Conservation (phyloP, 2,113 vertebrate genomes). For the Chaetorhynchus papuensis region DNA sequence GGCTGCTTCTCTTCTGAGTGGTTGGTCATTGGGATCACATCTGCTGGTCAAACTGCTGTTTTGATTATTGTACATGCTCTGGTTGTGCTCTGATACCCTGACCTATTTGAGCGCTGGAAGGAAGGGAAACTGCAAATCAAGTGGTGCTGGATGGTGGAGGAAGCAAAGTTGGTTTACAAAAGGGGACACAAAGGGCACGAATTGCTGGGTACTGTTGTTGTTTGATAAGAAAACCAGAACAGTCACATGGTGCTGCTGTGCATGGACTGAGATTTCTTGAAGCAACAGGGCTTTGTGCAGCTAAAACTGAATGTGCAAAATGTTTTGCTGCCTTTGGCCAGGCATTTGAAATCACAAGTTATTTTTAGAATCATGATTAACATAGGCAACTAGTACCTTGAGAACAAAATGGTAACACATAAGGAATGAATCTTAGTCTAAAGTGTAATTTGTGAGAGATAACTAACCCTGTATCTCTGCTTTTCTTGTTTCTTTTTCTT, state of each 20-base stretch:
- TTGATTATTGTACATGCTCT: neutral
- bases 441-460: neutral
- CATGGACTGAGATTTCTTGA: neutral
- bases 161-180: neutral
- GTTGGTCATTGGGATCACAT: neutral
- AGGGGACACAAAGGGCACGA: neutral
- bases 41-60: neutral
- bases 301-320: neutral
- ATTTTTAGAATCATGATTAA: neutral
- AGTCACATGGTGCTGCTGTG: neutral
- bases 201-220: neutral
- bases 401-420: neutral
- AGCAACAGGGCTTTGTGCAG: neutral
- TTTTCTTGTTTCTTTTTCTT: conserved; percentile 3
- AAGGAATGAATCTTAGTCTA: neutral
- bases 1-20: neutral
- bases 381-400: neutral
- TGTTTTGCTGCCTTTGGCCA: neutral
- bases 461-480: neutral
- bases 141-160: neutral
- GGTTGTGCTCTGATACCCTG: neutral
- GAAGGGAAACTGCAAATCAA: neutral
- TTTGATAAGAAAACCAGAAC: neutral
- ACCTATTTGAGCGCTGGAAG: neutral
- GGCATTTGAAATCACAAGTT: neutral